Conservation (phyloP, 1,140 invertebrate genomes). For the Maconellicoccus hirsutus region DNA sequence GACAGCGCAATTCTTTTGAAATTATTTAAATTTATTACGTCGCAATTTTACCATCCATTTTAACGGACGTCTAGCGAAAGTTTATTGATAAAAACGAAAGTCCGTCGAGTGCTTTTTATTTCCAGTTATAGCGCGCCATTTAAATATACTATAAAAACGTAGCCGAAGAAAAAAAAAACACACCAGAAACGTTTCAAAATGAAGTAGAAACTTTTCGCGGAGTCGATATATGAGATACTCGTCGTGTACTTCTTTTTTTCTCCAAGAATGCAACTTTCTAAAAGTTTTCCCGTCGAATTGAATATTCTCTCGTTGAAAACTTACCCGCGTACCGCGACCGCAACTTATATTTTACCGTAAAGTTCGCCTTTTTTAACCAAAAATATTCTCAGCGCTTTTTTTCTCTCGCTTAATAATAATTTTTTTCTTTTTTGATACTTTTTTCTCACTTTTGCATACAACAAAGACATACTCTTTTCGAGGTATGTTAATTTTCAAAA, state of each 20-base stretch:
- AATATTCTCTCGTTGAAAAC: too few relatives aligned
- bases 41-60: not conserved
- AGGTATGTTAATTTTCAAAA: too few relatives aligned
- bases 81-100: not conserved
- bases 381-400: too few relatives aligned
- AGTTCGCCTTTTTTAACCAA: too few relatives aligned
- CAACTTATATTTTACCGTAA: too few relatives aligned
- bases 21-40: not conserved
- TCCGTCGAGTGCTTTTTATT: constrained; percentile 3
- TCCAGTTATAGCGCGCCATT: not conserved
- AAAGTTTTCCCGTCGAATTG: too few relatives aligned
- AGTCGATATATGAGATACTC: not conserved
- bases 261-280: too few relatives aligned
- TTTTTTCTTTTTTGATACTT: too few relatives aligned
- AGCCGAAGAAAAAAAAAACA: not conserved
- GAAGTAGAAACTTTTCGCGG: not conserved
- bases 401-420: too few relatives aligned
- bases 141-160: not conserved
- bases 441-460: too few relatives aligned
- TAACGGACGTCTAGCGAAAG: not conserved
- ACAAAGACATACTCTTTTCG: too few relatives aligned
- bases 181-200: not conserved
- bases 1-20: not conserved
- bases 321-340: too few relatives aligned
- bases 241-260: not conserved